Evolutionary conservation across 2,113 vertebrate species (phyloP).

Genomic region (Cololabis saira): DNA sequence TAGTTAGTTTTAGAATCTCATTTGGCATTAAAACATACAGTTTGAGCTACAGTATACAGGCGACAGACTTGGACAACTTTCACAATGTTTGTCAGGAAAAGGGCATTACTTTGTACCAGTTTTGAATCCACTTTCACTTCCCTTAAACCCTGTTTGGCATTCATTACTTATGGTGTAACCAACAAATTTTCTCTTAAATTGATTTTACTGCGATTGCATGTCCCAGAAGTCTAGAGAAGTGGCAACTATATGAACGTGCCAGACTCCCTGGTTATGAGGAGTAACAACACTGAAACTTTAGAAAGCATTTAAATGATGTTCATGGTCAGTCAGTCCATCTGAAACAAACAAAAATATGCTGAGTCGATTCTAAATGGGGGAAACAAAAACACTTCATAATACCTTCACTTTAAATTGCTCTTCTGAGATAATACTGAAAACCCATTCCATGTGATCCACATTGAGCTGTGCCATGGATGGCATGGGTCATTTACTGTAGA

Average conservation of each 20-base stretch:
- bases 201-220: constrained; percentile 13
- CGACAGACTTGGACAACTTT: constrained; percentile 30
- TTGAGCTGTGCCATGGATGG: constrained; percentile 26
- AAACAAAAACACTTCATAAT: constrained; percentile 14
- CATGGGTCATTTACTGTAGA: constrained; percentile 65
- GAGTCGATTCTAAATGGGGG: constrained; percentile 15
- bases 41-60: constrained; percentile 67
- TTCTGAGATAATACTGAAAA: constrained; percentile 39
- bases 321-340: too few relatives aligned
- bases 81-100: constrained; percentile 58
- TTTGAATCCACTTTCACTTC: constrained; percentile 22
- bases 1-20: constrained; percentile 60
- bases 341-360: constrained; percentile 4
- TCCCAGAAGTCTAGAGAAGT: constrained; percentile 29
- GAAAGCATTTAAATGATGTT: too few relatives aligned
- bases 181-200: constrained; percentile 18
- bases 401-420: constrained; percentile 30
- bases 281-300: too few relatives aligned
- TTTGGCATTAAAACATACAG: constrained; percentile 57
- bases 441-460: constrained; percentile 47
- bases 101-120: constrained; percentile 64
- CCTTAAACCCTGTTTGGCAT: constrained; percentile 20
- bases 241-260: constrained; percentile 22
- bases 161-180: constrained; percentile 17
- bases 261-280: constrained; percentile 9